Percentiles rank a stretch among this genome's conserved stretches.
phyloP scores from a whole-genome alignment of 2,888 invertebrate genomes.

The Auanema freiburgensis region DNA sequence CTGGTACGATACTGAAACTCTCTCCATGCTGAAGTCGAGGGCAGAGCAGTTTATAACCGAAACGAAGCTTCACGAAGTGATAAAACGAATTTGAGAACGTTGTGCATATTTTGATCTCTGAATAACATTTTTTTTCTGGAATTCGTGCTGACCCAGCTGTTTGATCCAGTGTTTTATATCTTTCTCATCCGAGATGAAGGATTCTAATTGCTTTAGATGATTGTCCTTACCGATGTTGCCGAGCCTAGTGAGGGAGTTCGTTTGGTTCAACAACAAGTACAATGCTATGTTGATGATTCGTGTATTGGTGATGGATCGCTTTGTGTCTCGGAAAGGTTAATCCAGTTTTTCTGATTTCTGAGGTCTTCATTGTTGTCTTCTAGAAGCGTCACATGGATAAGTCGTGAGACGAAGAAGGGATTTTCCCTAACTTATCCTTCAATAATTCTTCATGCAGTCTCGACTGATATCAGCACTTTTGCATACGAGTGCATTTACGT shows the following conservation, averaged over 20 bases:
- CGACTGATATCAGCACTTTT: conserved; percentile 73
- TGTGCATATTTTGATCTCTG: too few species aligned
- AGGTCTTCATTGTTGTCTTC: conserved; percentile 8
- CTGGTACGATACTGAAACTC: too few species aligned
- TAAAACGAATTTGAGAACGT: background rate
- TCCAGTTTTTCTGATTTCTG: background rate
- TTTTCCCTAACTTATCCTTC: conserved; percentile 77
- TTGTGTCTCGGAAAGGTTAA: conserved; percentile 45
- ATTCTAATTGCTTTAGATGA: conserved; percentile 21
- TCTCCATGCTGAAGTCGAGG: too few species aligned
- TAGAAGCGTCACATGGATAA: conserved; percentile 40
- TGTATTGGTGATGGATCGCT: conserved; percentile 54
- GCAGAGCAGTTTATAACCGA: background rate
- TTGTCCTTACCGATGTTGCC: conserved; percentile 30
- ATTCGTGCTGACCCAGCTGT: too few species aligned
- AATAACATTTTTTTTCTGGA: too few species aligned
- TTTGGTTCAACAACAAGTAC: conserved; percentile 44
- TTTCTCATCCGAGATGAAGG: too few species aligned
- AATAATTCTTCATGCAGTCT: conserved; percentile 79
- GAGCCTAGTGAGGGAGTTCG: conserved; percentile 48
- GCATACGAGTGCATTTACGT: conserved; percentile 77
- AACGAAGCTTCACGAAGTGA: conserved; percentile 10
- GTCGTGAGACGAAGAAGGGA: conserved; percentile 65
- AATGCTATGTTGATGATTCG: conserved; percentile 39
- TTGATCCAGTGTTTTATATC: too few species aligned